Percentiles rank a stretch among this genome's conserved stretches.
Conservation (phyloP, 2,797 vertebrate genomes). For the Coregonus suidteri region DNA sequence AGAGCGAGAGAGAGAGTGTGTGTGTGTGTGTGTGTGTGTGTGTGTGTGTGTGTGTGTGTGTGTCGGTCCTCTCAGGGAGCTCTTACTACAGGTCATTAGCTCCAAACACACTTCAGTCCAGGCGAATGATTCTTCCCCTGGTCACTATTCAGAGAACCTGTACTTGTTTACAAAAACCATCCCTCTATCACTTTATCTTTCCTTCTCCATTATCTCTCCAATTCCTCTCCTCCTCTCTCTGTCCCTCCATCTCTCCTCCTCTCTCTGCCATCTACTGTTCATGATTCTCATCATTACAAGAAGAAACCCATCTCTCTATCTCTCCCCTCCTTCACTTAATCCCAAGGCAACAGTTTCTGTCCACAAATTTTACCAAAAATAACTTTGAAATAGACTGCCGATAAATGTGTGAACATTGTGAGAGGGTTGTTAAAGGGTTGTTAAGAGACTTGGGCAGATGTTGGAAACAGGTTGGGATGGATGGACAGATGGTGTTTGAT, state of each 20-base stretch:
- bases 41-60: constrained; percentile 16
- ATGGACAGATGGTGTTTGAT: constrained; percentile 99
- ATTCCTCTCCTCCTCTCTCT: background rate
- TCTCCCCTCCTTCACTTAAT: too few species aligned
- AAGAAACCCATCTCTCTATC: background rate
- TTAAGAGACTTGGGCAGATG: constrained; percentile 96
- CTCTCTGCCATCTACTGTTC: constrained; percentile 14
- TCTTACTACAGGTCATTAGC: constrained; percentile 74
- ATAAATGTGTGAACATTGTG: constrained; percentile 1
- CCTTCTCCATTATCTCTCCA: background rate
- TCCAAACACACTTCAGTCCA: constrained; percentile 83
- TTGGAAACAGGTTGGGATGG: constrained; percentile 95
- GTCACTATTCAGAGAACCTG: constrained; percentile 89
- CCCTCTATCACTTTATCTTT: background rate
- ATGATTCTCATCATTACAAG: constrained; percentile 2
- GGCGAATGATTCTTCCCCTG: constrained; percentile 94
- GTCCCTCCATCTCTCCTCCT: too few species aligned
- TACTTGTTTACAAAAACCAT: constrained; percentile 56
- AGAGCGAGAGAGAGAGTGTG: background rate
- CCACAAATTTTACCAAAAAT: too few species aligned
- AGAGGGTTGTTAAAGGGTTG: constrained; percentile 92
- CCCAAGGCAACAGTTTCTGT: too few species aligned
- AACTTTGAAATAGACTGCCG: too few species aligned
- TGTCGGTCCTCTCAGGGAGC: constrained; percentile 78
- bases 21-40: constrained; percentile 18